Conservation (phyloP, 2,888 invertebrate species). For the Spisula solida region DNA sequence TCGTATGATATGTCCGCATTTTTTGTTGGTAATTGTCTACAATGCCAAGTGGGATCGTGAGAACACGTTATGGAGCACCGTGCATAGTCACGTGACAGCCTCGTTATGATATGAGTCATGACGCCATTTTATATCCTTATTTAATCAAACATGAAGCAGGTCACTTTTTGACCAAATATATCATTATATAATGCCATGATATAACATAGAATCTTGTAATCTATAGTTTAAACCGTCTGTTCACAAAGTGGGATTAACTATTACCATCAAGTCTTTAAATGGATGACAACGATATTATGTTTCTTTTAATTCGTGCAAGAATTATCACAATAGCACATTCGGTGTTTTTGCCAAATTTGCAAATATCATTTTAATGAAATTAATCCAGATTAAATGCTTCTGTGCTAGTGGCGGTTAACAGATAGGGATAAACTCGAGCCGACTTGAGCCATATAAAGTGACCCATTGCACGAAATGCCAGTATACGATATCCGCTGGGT, state of each 20-base stretch:
- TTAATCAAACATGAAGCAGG: not conserved
- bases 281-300: constrained; percentile 44
- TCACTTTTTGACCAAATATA: not conserved
- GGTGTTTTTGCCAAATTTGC: constrained; percentile 63
- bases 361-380: constrained; percentile 58
- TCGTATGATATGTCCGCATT: not conserved
- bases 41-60: constrained; percentile 14
- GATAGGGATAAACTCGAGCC: constrained; percentile 56
- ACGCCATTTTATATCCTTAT: not conserved
- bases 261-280: constrained; percentile 20
- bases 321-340: constrained; percentile 50
- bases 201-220: constrained; percentile 11
- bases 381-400: constrained; percentile 43
- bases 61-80: not conserved
- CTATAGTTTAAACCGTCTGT: not conserved
- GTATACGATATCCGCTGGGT: constrained; percentile 57
- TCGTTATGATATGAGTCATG: not conserved
- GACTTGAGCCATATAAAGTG: constrained; percentile 59
- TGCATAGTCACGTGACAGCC: not conserved
- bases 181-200: constrained; percentile 1
- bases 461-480: constrained; percentile 51
- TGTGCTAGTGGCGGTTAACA: constrained; percentile 30
- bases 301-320: constrained; percentile 44
- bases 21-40: not conserved
- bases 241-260: not conserved